Evolutionary conservation across 2,113 vertebrate species (phyloP).

Genomic region (Heterotilapia buettikoferi): DNA sequence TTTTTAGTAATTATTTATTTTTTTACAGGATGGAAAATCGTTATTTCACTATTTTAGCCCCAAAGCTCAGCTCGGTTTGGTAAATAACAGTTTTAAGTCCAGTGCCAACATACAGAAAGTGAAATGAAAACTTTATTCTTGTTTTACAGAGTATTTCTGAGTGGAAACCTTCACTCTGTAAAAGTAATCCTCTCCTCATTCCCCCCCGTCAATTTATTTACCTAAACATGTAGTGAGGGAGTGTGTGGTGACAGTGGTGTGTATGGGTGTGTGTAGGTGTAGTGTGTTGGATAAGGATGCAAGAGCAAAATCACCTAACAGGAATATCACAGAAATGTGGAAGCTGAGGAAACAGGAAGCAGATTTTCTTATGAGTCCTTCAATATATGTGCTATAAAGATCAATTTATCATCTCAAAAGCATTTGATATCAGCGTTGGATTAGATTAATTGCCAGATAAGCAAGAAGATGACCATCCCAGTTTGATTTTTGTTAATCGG

Average conservation of each 20-base stretch:
- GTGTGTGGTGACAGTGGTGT: neutral
- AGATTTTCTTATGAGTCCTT: neutral
- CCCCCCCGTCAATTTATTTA: neutral
- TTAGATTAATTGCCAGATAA: neutral
- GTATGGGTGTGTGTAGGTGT: neutral
- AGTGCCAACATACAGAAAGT: neutral
- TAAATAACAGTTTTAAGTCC: neutral
- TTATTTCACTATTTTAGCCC: neutral
- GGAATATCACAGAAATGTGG: neutral
- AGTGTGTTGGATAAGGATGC: neutral
- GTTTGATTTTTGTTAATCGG: neutral
- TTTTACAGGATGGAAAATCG: neutral
- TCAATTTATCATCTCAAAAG: neutral
- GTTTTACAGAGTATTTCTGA: neutral
- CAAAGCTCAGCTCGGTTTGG: neutral
- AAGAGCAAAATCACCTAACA: neutral
- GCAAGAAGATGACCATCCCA: neutral
- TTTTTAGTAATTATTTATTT: neutral
- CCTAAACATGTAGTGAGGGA: neutral
- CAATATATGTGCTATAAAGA: neutral
- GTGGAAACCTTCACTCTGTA: neutral
- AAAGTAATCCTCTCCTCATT: neutral
- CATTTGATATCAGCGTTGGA: neutral
- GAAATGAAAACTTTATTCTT: neutral
- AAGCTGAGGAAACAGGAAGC: neutral